These are phyloP conservation scores for Poecilia wingei DNA, from an alignment of 2,797 vertebrate genomes.

Conservation along the genomic window DNA sequence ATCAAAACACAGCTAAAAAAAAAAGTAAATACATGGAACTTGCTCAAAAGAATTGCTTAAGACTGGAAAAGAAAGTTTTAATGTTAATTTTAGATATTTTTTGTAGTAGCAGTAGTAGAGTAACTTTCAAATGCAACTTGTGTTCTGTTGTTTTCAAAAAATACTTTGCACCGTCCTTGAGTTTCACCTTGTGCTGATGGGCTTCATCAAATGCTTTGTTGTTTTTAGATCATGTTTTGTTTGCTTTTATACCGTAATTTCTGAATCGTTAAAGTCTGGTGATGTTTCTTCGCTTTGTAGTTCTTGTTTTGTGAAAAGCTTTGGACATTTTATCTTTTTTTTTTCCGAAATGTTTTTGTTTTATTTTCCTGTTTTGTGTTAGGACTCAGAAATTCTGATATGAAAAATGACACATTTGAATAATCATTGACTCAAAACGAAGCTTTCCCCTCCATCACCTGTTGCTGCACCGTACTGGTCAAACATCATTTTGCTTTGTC, in stretches of 20 bases:
- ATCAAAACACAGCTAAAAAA: neutral
- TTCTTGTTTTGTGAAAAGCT: neutral
- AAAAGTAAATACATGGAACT: neutral
- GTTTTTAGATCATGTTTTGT: neutral
- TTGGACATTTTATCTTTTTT: neutral
- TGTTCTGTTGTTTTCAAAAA: neutral
- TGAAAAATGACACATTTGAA: neutral
- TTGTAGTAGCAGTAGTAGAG: no score
- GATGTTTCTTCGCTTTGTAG: neutral
- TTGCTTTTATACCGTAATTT: neutral
- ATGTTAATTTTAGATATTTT: neutral
- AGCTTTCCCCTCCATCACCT: no score
- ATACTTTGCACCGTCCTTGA: neutral
- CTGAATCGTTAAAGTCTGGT: neutral
- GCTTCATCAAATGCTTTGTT: neutral
- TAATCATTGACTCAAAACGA: no score
- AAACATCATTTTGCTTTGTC: neutral
- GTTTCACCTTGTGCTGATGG: neutral
- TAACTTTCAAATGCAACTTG: neutral
- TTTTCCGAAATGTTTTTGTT: neutral
- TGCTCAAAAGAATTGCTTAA: neutral
- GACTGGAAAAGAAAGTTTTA: neutral
- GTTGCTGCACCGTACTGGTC: neutral
- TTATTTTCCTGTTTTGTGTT: neutral
- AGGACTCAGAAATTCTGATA: neutral